Percentiles rank a stretch among this genome's conserved stretches.
phyloP scores from a whole-genome alignment of 2,797 vertebrate genomes.

The Miichthys miiuy region DNA sequence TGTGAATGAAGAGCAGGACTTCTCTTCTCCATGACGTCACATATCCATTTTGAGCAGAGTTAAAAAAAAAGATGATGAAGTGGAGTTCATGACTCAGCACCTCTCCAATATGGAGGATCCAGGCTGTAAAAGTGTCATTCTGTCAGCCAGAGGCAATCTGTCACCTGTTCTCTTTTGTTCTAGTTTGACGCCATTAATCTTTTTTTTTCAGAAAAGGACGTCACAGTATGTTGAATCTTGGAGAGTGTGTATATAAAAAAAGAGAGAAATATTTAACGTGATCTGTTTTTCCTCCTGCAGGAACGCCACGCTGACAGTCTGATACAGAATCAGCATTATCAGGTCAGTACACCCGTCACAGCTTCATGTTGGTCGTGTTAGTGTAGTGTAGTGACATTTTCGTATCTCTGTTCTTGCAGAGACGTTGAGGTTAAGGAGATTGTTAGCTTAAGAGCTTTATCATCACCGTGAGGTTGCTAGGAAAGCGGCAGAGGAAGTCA shows the following conservation, averaged over 20 bases:
- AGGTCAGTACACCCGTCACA: constrained; percentile 81
- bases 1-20: constrained; percentile 13
- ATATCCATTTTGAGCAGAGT: background rate
- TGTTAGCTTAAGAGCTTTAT: too few relatives aligned
- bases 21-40: background rate
- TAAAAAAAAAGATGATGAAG: constrained; percentile 13
- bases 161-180: background rate
- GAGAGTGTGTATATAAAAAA: background rate
- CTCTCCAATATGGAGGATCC: constrained; percentile 7
- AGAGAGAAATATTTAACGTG: background rate
- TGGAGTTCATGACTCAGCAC: constrained; percentile 29
- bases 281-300: constrained; percentile 79
- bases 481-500: too few relatives aligned
- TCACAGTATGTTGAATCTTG: background rate
- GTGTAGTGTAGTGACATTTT: background rate
- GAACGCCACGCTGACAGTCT: constrained; percentile 94
- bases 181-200: background rate
- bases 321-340: constrained; percentile 97
- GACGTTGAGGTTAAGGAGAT: too few relatives aligned
- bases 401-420: too few relatives aligned
- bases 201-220: background rate
- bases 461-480: too few relatives aligned
- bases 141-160: constrained; percentile 10
- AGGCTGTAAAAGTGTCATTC: constrained; percentile 17
- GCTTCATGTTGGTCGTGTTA: background rate